Evolutionary conservation across 2,797 vertebrate genomes (phyloP).

Genomic region (Thaleichthys pacificus): DNA sequence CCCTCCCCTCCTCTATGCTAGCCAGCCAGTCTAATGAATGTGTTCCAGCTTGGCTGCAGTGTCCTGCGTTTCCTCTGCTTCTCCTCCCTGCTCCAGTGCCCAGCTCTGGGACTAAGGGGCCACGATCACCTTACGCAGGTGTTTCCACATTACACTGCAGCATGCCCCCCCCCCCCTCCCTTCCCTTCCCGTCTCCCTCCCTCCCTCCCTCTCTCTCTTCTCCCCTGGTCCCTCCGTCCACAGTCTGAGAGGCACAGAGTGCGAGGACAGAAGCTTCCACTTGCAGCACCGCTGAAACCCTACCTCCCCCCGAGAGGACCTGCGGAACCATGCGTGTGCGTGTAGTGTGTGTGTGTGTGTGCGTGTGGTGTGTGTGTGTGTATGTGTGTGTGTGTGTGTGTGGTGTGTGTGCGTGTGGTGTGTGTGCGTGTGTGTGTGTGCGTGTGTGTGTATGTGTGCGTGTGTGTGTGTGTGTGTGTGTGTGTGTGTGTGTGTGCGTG

Average conservation of each 20-base stretch:
- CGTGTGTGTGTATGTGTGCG: no score
- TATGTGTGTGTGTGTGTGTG: no score
- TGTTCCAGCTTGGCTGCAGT: slow-evolving; percentile 49
- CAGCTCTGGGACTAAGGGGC: slow-evolving; percentile 39
- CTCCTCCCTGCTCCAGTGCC: slow-evolving; percentile 44
- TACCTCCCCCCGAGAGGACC: slow-evolving; percentile 9
- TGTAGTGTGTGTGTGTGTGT: no score
- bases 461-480: no score
- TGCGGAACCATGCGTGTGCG: no score
- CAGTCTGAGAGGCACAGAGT: slow-evolving; percentile 32
- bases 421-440: no score
- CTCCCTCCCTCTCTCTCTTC: slow-evolving; percentile 13
- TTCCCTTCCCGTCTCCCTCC: slow-evolving; percentile 31
- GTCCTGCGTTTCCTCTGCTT: slow-evolving; percentile 47
- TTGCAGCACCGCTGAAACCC: slow-evolving; percentile 39
- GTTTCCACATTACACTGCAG: slow-evolving; percentile 64
- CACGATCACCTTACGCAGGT: slow-evolving; percentile 70
- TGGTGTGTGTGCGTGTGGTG: no score
- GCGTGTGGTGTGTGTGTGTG: no score
- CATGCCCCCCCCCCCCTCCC: not conserved
- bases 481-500: no score
- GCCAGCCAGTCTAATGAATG: slow-evolving; percentile 50
- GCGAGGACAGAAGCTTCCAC: slow-evolving; percentile 42
- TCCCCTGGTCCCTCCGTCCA: slow-evolving; percentile 26
- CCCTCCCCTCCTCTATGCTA: not conserved